These are phyloP conservation scores for Sebastes schlegelii DNA, from an alignment of 2,113 vertebrate species.

Conservation along the genomic window DNA sequence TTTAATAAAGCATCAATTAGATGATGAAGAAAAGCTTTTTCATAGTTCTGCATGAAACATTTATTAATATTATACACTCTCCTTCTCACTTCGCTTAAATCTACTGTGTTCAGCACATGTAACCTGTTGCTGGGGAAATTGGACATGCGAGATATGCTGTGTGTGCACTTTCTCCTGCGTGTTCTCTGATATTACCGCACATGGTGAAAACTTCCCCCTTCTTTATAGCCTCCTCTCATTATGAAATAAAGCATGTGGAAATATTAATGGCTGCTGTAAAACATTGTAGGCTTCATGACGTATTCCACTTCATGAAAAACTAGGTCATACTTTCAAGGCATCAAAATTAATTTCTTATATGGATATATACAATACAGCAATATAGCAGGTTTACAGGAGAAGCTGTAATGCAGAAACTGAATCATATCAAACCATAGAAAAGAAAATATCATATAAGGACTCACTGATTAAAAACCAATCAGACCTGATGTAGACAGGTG, in stretches of 20 bases:
- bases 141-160: slow-evolving; percentile 50
- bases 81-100: slow-evolving; percentile 57
- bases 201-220: slow-evolving; percentile 25
- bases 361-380: slow-evolving; percentile 1
- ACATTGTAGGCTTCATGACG: slow-evolving; percentile 30
- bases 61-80: slow-evolving; percentile 72
- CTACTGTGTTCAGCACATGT: slow-evolving; percentile 45
- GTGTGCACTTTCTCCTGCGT: slow-evolving; percentile 55
- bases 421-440: slow-evolving; percentile 12
- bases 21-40: slow-evolving; percentile 56
- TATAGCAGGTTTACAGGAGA: slow-evolving; percentile 10
- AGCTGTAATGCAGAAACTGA: slow-evolving; percentile 11
- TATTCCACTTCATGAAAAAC: slow-evolving; percentile 53
- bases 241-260: slow-evolving; percentile 47
- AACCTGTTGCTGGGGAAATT: slow-evolving; percentile 67
- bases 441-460: not conserved
- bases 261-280: slow-evolving; percentile 47
- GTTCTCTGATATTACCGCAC: slow-evolving; percentile 47
- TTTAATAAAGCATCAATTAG: slow-evolving; percentile 76
- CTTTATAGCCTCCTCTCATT: slow-evolving; percentile 43
- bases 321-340: slow-evolving; percentile 48
- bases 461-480: slow-evolving; percentile 44
- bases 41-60: slow-evolving; percentile 54
- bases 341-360: slow-evolving; percentile 42
- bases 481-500: slow-evolving; percentile 38